Base-by-base conservation (phyloP, 2,113 vertebrate species). In the Mustela lutreola region DNA sequence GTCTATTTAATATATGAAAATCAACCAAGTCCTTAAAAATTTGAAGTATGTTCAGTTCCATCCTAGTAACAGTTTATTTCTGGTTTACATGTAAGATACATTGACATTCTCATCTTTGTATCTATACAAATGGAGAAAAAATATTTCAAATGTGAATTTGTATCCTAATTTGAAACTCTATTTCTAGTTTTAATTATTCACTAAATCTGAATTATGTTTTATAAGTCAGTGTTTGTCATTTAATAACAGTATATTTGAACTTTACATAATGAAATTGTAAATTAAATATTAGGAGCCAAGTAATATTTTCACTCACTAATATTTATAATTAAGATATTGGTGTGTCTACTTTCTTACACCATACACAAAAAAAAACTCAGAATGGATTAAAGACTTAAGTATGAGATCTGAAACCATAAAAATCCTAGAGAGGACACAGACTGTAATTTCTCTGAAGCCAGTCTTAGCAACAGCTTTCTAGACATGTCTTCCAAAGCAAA, bases 181-280 rank as follows among this genome's bases (percentile, higher is more conserved):
- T 60, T 78, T 97, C 45, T 22, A 48, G 7, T 81, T 91, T 84
- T 65, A 91, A 33, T 78, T 94, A 11, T 81, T 81, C 73, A 70
- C 63, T 86, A 95, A 78, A 89, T 71, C 28, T 85, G 60, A 82
- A 70, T 60, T 91, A n/a, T 75, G 82, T 94, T 83, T 82, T 67
- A 60, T 95, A 58, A 78, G 82, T 58, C 65, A 91, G 45, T 79
- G 63, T 81, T 91, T 97, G 18, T 86, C 84, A 94, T 71, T 90
- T 85, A 92, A 79, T 89, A 89, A 31, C 3, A 93, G 58, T 81
- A 70, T 21, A n/a, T 93, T 94, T 95, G 50, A 94, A 65, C 56
- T 86, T 71, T 86, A 88, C 8, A 42, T 96, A 11, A 67, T 65
- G 19, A 86, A 92, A 85, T 89, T 33, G 78, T 39, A 70, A 89